Conservation (phyloP, 1,140 invertebrate species). For the Helicoverpa zea region DNA sequence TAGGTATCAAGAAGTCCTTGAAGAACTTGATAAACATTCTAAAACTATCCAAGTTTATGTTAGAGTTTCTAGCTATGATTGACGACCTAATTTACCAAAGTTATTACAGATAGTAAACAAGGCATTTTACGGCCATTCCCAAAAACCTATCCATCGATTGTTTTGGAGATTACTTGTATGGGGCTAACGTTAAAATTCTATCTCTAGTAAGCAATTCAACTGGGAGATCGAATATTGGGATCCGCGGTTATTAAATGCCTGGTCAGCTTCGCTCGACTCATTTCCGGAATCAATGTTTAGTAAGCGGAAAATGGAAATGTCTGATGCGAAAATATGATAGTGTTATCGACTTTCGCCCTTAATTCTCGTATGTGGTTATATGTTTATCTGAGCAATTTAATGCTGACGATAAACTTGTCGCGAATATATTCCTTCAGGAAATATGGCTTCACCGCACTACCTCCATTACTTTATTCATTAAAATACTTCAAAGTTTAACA, state of each 20-base stretch:
- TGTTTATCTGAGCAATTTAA: not conserved
- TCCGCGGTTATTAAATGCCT: too few relatives aligned
- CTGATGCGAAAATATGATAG: slow-evolving; percentile 49
- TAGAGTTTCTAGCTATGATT: slow-evolving; percentile 3
- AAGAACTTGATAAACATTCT: not conserved
- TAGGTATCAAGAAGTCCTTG: too few relatives aligned
- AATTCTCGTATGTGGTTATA: slow-evolving; percentile 19
- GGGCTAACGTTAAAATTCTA: too few relatives aligned
- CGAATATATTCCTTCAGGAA: too few relatives aligned
- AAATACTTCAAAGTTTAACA: too few relatives aligned
- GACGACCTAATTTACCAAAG: slow-evolving; percentile 2
- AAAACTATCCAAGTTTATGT: slow-evolving; percentile 9
- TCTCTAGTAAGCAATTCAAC: too few relatives aligned
- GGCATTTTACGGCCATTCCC: not conserved
- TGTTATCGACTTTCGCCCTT: slow-evolving; percentile 38
- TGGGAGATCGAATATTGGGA: too few relatives aligned
- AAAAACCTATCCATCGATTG: too few relatives aligned
- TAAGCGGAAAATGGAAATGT: slow-evolving; percentile 55
- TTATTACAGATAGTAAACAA: slow-evolving; percentile 3
- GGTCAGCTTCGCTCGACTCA: not conserved
- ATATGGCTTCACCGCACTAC: too few relatives aligned
- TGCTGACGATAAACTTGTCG: too few relatives aligned
- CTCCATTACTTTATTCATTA: too few relatives aligned
- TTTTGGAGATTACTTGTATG: too few relatives aligned
- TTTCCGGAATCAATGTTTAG: slow-evolving; percentile 49